Conservation (phyloP, 2,888 invertebrate species). For the Aproaerema taeniolella region DNA sequence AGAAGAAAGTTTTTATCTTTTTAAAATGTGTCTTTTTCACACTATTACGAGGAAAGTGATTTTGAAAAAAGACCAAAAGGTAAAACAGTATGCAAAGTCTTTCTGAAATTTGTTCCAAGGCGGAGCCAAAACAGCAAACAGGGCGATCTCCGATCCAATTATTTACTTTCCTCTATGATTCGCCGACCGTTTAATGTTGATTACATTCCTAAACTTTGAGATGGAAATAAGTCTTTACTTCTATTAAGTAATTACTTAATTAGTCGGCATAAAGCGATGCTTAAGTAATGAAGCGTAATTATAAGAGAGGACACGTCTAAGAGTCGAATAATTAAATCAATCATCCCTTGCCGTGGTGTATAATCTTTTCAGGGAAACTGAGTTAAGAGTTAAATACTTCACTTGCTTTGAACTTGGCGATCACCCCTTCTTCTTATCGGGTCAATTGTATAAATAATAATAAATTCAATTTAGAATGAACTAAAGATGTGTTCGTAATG, state of each 20-base stretch:
- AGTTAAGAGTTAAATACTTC: constrained; percentile 64
- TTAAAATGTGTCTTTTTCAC: no score
- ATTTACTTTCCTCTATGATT: constrained; percentile 59
- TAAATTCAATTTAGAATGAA: no score
- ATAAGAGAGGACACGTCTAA: constrained; percentile 74
- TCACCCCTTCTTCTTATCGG: no score
- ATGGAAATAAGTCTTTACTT: constrained; percentile 75
- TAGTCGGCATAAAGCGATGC: constrained; percentile 73
- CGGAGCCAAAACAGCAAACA: no score
- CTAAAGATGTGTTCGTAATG: no score
- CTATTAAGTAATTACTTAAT: constrained; percentile 77
- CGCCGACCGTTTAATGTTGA: constrained; percentile 59
- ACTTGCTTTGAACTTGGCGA: constrained; percentile 45
- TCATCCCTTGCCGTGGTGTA: constrained; percentile 66
- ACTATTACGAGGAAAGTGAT: no score
- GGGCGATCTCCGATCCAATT: constrained; percentile 34
- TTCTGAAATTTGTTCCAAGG: no score
- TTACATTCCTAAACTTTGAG: constrained; percentile 62
- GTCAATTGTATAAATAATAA: no score
- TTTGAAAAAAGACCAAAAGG: no score
- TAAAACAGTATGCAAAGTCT: no score
- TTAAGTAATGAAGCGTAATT: constrained; percentile 76
- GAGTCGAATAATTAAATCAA: constrained; percentile 74
- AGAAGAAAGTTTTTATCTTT: constrained; percentile 55
- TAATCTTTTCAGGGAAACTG: constrained; percentile 70